Evolutionary conservation across 2,113 vertebrate species (phyloP).

Genomic region (Istiophorus platypterus): DNA sequence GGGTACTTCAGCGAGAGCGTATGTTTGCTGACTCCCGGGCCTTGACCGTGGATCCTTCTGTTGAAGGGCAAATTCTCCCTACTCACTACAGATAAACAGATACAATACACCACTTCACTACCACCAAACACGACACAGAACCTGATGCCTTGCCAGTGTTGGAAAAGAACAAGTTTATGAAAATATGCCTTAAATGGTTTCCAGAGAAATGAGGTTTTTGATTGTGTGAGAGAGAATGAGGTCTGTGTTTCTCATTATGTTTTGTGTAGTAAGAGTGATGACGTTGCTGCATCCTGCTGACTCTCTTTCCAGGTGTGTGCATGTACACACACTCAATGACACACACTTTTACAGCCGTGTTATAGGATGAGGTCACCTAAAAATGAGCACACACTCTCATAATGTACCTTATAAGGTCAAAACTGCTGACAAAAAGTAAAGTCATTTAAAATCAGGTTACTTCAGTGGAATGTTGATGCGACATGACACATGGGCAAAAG

Average conservation of each 20-base stretch:
- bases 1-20: slow-evolving; percentile 18
- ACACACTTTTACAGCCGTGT: slow-evolving; percentile 45
- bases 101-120: slow-evolving; percentile 15
- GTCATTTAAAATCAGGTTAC: not conserved
- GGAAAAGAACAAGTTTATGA: slow-evolving; percentile 1
- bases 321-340: slow-evolving; percentile 2
- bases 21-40: slow-evolving; percentile 36
- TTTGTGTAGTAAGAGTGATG: slow-evolving; percentile 49
- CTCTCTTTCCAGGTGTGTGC: slow-evolving; percentile 42
- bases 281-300: slow-evolving; percentile 37
- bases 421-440: slow-evolving; percentile 32
- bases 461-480: not conserved
- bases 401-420: slow-evolving; percentile 48
- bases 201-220: slow-evolving; percentile 32
- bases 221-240: slow-evolving; percentile 21
- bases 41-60: slow-evolving; percentile 25
- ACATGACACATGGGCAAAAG: not conserved
- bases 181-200: slow-evolving; percentile 41
- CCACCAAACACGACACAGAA: slow-evolving; percentile 24
- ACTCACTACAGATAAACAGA: slow-evolving; percentile 33
- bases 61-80: slow-evolving; percentile 39
- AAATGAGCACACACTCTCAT: slow-evolving; percentile 36
- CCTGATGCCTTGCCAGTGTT: slow-evolving; percentile 9
- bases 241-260: slow-evolving; percentile 70
- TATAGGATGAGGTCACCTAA: slow-evolving; percentile 59